These are phyloP conservation scores for Potorous gilbertii DNA, from an alignment of 2,797 vertebrate species.

Conservation along the genomic window DNA sequence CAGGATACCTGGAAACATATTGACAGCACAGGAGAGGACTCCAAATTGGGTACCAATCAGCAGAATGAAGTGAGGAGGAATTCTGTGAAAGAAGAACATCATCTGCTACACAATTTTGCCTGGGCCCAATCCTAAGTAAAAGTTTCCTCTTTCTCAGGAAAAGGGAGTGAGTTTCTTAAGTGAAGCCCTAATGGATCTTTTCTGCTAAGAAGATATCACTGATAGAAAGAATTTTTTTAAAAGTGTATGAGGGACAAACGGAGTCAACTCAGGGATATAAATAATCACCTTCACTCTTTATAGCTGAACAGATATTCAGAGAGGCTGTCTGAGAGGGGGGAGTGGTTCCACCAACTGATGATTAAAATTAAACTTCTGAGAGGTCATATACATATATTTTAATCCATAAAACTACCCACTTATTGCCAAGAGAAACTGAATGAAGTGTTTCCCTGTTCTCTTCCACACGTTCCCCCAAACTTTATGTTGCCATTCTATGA, in stretches of 20 bases:
- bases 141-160: neutral
- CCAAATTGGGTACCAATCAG: neutral
- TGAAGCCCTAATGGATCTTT: neutral
- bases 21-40: neutral
- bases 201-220: neutral
- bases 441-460: neutral
- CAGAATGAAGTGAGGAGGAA: neutral
- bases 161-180: neutral
- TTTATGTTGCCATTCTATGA: neutral
- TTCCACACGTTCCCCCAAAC: no score
- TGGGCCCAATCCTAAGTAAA: neutral
- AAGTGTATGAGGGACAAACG: neutral
- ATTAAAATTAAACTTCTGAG: neutral
- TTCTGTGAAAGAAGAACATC: neutral
- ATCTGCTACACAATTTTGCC: neutral
- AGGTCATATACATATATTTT: neutral
- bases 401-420: neutral
- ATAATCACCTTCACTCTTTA: neutral
- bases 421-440: neutral
- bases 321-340: neutral
- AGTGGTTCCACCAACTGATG: neutral
- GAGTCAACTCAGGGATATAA: neutral
- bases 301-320: neutral
- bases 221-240: neutral
- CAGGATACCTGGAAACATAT: neutral